Base-by-base conservation (phyloP, 2,797 vertebrate species). In the Lithobates sylvaticus region DNA sequence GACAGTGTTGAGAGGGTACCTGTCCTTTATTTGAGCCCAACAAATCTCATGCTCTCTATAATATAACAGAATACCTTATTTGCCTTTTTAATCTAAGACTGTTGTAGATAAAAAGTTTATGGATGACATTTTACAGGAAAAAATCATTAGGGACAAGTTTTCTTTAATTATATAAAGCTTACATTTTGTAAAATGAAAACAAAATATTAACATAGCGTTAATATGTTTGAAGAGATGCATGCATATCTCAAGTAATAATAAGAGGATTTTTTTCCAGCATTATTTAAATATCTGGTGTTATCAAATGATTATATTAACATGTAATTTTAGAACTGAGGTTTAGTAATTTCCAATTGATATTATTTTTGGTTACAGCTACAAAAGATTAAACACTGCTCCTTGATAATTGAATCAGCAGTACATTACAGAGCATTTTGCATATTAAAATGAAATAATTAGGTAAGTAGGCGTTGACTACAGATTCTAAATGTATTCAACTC, bases 371-470 rank as follows among this genome's bases (percentile, higher is more conserved):
- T 78, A 67, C 32, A 79, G 84, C 26, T 76, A 85, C 69, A 74
- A 85, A 84, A 74, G 76, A 85, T 85, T 79, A 85, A 79, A 79
- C 69, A 79, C 39, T 85, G 27, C 58, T 73, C 54, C 84, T 16
- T 85, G 67, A 73, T 85, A 85, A 85, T 85, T 85, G 70, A 85
- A 85, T 79, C 84, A 85, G 68, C 84, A 85, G 84, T 79, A 85
- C 84, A 85, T 85, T 85, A 67, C 36, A 73, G 76, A 78, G 39
- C 32, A 85, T 85, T 85, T 78, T 79, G 84, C 84, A 85, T 85
- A 79, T 79, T 85, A 85, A 79, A 85, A 85, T 85, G 76, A 85
- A 85, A 85, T 85, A 85, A 85, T 85, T 85, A 85, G 84, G 61
- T 29, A 69, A 73, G 76, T 72, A 78, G 83, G 76, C 76, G 83